phyloP scores from a whole-genome alignment of 2,797 vertebrate genomes.

The Octomys mimax region DNA sequence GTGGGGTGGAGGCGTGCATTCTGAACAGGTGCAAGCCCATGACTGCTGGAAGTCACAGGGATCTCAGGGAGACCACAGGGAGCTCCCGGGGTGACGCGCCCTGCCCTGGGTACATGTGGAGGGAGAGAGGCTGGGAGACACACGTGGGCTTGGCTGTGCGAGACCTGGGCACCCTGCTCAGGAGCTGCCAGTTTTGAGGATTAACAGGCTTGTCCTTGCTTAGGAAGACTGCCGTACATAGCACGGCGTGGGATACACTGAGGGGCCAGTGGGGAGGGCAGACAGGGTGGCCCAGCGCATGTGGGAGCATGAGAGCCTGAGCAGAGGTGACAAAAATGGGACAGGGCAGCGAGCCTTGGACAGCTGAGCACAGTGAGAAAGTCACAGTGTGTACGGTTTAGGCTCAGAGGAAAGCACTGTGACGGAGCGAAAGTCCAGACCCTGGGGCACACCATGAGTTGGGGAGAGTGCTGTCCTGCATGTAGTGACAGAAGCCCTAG shows the following conservation, averaged over 20 bases:
- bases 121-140: not conserved
- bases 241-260: fast-evolving
- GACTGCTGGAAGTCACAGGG: not conserved
- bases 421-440: not conserved
- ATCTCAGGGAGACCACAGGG: not conserved
- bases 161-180: not conserved
- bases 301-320: not conserved
- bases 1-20: too few relatives aligned
- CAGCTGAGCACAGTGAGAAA: not conserved
- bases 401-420: not conserved
- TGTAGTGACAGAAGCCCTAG: not conserved
- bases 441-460: not conserved
- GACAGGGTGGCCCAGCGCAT: too few relatives aligned
- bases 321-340: not conserved
- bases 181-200: not conserved
- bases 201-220: fast-evolving
- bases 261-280: fast-evolving
- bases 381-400: not conserved
- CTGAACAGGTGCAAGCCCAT: not conserved
- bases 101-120: fast-evolving
- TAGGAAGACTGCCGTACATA: not conserved
- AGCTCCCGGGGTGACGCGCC: too few relatives aligned
- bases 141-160: not conserved
- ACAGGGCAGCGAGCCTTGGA: not conserved
- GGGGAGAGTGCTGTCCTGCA: not conserved